Percentiles rank a stretch among this genome's conserved stretches.
These are phyloP conservation scores for Drosophila leonis DNA, from an alignment of 2,888 invertebrate genomes.

Conservation along the genomic window DNA sequence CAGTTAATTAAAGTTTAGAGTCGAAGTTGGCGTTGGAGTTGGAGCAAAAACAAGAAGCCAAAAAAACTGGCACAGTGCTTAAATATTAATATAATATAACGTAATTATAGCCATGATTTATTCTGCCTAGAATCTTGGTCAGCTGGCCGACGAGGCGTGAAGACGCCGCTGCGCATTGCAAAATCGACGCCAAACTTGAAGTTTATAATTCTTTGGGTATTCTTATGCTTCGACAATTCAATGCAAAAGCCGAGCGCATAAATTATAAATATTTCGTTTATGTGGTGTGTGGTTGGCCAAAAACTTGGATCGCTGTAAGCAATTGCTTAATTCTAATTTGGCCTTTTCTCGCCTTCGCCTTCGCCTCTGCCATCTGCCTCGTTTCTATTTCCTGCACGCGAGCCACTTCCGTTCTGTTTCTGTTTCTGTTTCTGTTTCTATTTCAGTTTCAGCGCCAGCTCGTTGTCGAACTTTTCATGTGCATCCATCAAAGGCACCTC, in stretches of 20 bases:
- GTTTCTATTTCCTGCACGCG: constrained; percentile 65
- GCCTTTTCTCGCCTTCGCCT: constrained; percentile 26
- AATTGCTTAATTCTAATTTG: constrained; percentile 36
- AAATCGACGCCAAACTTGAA: constrained; percentile 53
- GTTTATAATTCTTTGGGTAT: constrained; percentile 21
- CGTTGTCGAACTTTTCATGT: constrained; percentile 28
- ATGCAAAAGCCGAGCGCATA: constrained; percentile 60
- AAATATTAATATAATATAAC: constrained; percentile 73
- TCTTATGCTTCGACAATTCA: constrained; percentile 34
- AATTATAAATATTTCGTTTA: constrained; percentile 55
- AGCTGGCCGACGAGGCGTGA: constrained; percentile 66
- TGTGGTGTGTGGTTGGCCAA: constrained; percentile 35
- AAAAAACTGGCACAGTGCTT: constrained; percentile 59
- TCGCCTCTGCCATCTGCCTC: background rate
- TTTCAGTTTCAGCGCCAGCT: constrained; percentile 39
- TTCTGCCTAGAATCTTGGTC: constrained; percentile 71
- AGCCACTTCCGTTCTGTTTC: constrained; percentile 71
- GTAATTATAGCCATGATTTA: constrained; percentile 68
- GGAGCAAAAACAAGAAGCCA: constrained; percentile 29
- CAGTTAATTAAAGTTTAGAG: constrained; percentile 65
- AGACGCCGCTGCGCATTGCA: constrained; percentile 53
- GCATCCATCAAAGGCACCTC: constrained; percentile 65
- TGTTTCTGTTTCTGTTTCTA: constrained; percentile 51
- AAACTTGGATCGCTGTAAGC: constrained; percentile 24
- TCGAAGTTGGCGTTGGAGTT: constrained; percentile 29